A percentile compares a stretch with the other conserved stretches of the same genome.
phyloP scores from a whole-genome alignment of 2,888 invertebrate genomes.

The Blastobasis adustella region DNA sequence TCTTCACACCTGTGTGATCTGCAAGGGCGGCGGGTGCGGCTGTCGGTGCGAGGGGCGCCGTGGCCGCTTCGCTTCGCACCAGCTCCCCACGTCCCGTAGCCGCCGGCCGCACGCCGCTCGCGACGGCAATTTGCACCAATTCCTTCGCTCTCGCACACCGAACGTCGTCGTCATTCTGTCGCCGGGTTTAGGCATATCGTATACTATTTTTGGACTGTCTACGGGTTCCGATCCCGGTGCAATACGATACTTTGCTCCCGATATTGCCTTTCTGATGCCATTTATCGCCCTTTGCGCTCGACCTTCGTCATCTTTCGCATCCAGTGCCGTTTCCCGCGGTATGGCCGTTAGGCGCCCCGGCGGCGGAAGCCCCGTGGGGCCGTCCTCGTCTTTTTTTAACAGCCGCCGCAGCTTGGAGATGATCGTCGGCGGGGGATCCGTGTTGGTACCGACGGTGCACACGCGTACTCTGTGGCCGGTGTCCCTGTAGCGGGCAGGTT shows the following conservation, averaged over 20 bases:
- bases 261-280: conserved; percentile 53
- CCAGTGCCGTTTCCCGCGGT: conserved; percentile 44
- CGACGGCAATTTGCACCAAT: conserved; percentile 50
- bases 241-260: conserved; percentile 55
- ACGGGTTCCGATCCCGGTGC: conserved; percentile 46
- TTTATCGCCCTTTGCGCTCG: conserved; percentile 43
- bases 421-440: conserved; percentile 52
- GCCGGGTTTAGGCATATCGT: conserved; percentile 58
- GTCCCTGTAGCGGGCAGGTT: conserved; percentile 20
- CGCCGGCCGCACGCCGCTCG: conserved; percentile 38
- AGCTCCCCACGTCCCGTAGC: conserved; percentile 40
- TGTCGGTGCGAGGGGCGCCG: conserved; percentile 46
- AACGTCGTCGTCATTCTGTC: conserved; percentile 63
- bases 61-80: conserved; percentile 41
- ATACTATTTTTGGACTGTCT: conserved; percentile 64
- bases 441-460: conserved; percentile 63
- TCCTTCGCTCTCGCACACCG: conserved; percentile 44
- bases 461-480: conserved; percentile 29
- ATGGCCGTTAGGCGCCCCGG: conserved; percentile 47
- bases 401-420: conserved; percentile 36
- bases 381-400: conserved; percentile 35
- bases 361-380: conserved; percentile 31
- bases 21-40: conserved; percentile 47
- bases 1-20: conserved; percentile 69
- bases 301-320: conserved; percentile 41